phyloP scores from a whole-genome alignment of 1,140 invertebrate species.

The Pectinophora gossypiella region DNA sequence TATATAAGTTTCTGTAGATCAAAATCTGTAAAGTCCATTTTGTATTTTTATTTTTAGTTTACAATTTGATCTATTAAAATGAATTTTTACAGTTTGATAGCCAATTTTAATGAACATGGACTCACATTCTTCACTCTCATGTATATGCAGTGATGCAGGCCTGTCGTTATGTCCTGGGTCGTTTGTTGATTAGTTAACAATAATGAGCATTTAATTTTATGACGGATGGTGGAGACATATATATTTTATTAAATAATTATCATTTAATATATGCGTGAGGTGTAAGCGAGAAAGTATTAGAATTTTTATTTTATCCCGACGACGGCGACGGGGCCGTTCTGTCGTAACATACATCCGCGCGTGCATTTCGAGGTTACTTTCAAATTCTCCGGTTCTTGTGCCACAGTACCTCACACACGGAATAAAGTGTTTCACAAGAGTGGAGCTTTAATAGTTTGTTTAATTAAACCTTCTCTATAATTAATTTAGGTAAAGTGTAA shows the following conservation, averaged over 20 bases:
- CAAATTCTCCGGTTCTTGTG: conserved; percentile 52
- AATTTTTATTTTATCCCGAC: conserved; percentile 24
- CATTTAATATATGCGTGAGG: not conserved
- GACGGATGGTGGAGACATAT: conserved; percentile 29
- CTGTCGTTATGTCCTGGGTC: not conserved
- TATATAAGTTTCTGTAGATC: conserved; percentile 2
- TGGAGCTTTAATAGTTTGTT: conserved; percentile 46
- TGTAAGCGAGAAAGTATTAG: conserved; percentile 27
- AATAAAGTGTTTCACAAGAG: conserved; percentile 52
- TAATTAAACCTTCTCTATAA: conserved; percentile 29
- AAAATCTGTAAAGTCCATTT: conserved; percentile 5
- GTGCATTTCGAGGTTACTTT: conserved; percentile 44
- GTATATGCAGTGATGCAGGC: not conserved
- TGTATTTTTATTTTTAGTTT: conserved; percentile 4
- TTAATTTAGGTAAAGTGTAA: conserved; percentile 49
- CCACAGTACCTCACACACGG: conserved; percentile 52
- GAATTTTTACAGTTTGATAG: conserved; percentile 19
- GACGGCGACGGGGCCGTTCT: conserved; percentile 34
- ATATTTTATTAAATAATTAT: not conserved
- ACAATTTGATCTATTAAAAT: conserved; percentile 1
- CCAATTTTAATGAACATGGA: conserved; percentile 8
- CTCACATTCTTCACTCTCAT: not conserved
- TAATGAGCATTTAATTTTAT: conserved; percentile 60
- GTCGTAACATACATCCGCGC: conserved; percentile 33
- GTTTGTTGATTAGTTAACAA: conserved; percentile 15